A percentile compares a stretch with the other conserved stretches of the same genome.
Evolutionary conservation across 2,888 invertebrate species (phyloP).

Genomic region (Nomada ferruginata): DNA sequence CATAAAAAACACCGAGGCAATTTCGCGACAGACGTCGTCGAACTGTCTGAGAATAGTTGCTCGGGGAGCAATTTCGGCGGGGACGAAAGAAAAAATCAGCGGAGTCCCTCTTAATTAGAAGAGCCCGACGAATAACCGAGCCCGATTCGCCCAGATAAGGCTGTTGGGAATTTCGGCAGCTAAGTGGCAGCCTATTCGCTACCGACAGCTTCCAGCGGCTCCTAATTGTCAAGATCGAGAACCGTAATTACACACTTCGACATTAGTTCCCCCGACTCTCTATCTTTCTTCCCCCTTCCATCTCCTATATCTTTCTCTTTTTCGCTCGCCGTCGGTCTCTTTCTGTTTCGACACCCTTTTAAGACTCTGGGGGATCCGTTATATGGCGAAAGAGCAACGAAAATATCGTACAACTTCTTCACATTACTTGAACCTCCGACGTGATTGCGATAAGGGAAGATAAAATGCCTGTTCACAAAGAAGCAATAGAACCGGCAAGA

Average conservation of each 20-base stretch:
- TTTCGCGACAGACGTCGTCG: constrained; percentile 21
- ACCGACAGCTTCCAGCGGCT: constrained; percentile 74
- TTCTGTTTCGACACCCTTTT: constrained; percentile 47
- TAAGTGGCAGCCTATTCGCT: constrained; percentile 77
- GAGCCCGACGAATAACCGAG: constrained; percentile 78
- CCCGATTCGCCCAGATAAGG: constrained; percentile 77
- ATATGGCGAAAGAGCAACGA: constrained; percentile 34
- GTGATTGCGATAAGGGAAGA: constrained; percentile 31
- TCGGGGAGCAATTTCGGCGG: constrained; percentile 42
- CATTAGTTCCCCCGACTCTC: constrained; percentile 57
- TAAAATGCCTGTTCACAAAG: constrained; percentile 20
- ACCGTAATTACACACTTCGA: constrained; percentile 75
- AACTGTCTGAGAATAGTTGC: constrained; percentile 45
- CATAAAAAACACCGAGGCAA: constrained; percentile 5
- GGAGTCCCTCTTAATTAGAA: constrained; percentile 76
- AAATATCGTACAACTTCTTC: constrained; percentile 13
- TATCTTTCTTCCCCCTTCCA: constrained; percentile 9
- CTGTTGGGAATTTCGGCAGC: constrained; percentile 68
- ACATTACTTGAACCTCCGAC: background rate
- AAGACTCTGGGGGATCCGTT: constrained; percentile 27
- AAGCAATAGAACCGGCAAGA: constrained; percentile 1
- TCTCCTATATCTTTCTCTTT: background rate
- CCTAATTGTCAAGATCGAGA: constrained; percentile 81
- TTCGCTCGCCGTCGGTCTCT: background rate
- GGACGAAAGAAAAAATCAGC: constrained; percentile 50